Conservation (phyloP, 2,888 invertebrate species). For the Chrysolina haemoptera region DNA sequence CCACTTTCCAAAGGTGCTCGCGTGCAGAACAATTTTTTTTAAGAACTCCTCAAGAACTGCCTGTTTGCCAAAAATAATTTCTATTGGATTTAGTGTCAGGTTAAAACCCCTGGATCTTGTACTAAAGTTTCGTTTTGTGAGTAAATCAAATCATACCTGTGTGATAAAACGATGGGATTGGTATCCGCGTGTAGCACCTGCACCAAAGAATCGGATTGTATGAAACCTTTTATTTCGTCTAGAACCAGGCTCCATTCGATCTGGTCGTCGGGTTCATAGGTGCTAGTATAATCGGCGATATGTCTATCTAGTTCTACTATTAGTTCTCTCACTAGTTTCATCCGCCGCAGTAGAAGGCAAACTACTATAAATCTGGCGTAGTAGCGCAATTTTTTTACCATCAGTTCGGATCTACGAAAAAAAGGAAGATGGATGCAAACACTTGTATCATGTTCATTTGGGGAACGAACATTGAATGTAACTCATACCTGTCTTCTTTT, state of each 20-base stretch:
- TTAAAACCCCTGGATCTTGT: too few species aligned
- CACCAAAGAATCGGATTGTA: slow-evolving; percentile 92
- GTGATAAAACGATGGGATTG: slow-evolving; percentile 87
- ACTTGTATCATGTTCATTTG: too few species aligned
- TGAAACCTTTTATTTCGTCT: slow-evolving; percentile 95
- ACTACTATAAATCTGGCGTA: slow-evolving; percentile 98
- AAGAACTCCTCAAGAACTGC: too few species aligned
- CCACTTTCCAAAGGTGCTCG: too few species aligned
- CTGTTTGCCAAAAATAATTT: too few species aligned
- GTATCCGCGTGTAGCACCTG: slow-evolving; percentile 91
- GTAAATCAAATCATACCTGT: slow-evolving; percentile 79
- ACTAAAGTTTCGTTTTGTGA: too few species aligned
- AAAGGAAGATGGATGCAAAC: neutral
- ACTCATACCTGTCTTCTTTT: slow-evolving; percentile 86
- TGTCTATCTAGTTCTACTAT: slow-evolving; percentile 94
- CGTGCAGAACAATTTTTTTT: too few species aligned
- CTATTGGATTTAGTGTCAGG: too few species aligned
- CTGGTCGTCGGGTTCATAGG: slow-evolving; percentile 97
- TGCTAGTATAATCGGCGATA: slow-evolving; percentile 94
- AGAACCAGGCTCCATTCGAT: slow-evolving; percentile 96
- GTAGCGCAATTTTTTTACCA: slow-evolving; percentile 96
- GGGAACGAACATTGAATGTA: neutral
- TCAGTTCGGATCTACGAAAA: slow-evolving; percentile 81
- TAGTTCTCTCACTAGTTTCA: slow-evolving; percentile 92
- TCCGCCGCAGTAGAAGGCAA: slow-evolving; percentile 92